Evolutionary conservation across 2,113 vertebrate species (phyloP), one percentile per base, ranked within the genome.

Genomic region (Leucopsar rothschildi): DNA sequence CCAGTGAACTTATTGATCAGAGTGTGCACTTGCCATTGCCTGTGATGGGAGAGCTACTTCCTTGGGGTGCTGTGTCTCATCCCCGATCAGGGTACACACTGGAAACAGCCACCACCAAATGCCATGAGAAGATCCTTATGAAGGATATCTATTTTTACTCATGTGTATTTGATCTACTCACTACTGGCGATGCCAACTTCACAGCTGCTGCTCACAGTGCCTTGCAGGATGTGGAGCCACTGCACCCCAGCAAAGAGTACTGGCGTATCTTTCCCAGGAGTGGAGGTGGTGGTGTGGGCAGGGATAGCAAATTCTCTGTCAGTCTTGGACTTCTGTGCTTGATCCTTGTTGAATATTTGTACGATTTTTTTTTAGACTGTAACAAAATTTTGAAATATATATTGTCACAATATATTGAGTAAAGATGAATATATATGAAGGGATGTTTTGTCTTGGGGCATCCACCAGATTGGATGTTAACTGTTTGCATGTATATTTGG

Each of bases 81-180:
- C 88, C 97, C 35, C 90, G 44, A 3, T 92, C 97, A 1, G 76
- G 92, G 47, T 98, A 98, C 96, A 98, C 98, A 4, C 95, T 98
- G 92, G 98, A 99, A 82, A 97, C 97, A 7, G 99, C 99, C 29
- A 98, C 93, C 73, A 96, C 98, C 5, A 99, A 97, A 27, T 99
- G 99, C 96, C 98, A 97, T 2, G 99, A 99, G 96, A 98, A 98
- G 96, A 98, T 99, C 95, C 98, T 98, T 31, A 97, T 99, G 94
- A 98, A 98, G 94, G 99, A 99, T 98, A 99, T 99, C 95, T 99
- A 99, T 81, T 99, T 99, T 96, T 97, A 99, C 93, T 99, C 99
- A 2, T 99, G 99, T 27, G 98, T 99, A 35, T 99, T 99, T 68
- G 99, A 99, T 96, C 98, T 99, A 19, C 98, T 99, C 84, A 99